These are phyloP conservation scores for Melangyna quadrimaculata DNA, from an alignment of 2,888 invertebrate genomes.

Conservation along the genomic window DNA sequence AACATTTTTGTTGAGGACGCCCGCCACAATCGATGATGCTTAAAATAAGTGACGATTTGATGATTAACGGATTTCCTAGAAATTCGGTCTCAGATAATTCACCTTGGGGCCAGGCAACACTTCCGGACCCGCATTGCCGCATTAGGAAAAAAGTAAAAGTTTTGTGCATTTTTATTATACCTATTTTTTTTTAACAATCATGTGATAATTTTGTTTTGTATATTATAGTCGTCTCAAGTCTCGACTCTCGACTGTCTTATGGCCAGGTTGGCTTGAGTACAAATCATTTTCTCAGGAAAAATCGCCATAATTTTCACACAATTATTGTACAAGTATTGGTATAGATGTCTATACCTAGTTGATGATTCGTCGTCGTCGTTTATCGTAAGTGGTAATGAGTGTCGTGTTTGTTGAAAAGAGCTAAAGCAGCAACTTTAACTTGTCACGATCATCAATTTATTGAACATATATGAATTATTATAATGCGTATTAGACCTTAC, in stretches of 20 bases:
- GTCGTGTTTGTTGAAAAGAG: neutral
- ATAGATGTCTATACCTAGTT: neutral
- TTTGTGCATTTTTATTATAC: neutral
- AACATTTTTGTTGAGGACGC: slow-evolving; percentile 8
- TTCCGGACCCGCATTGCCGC: slow-evolving; percentile 50
- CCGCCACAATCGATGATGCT: slow-evolving; percentile 1
- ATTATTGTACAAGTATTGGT: slow-evolving; percentile 24
- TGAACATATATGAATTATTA: slow-evolving; percentile 13
- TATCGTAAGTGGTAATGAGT: slow-evolving; percentile 5
- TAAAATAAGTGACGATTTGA: slow-evolving; percentile 47
- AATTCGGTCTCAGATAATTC: slow-evolving; percentile 61
- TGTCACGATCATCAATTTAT: slow-evolving; percentile 54
- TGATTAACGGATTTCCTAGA: slow-evolving; percentile 60
- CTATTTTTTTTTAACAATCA: slow-evolving; percentile 4
- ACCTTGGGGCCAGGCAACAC: slow-evolving; percentile 22
- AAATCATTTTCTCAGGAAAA: slow-evolving; percentile 44
- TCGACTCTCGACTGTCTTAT: neutral
- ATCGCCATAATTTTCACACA: slow-evolving; percentile 53
- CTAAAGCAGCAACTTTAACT: slow-evolving; percentile 4
- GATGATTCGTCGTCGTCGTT: neutral
- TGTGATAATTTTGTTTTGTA: slow-evolving; percentile 19
- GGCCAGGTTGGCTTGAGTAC: neutral
- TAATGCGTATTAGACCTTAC: slow-evolving; percentile 20
- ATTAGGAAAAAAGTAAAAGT: slow-evolving; percentile 65
- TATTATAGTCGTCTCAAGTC: slow-evolving; percentile 40